Evolutionary conservation across 2,888 invertebrate species (phyloP).

Genomic region (Heliconius sara): DNA sequence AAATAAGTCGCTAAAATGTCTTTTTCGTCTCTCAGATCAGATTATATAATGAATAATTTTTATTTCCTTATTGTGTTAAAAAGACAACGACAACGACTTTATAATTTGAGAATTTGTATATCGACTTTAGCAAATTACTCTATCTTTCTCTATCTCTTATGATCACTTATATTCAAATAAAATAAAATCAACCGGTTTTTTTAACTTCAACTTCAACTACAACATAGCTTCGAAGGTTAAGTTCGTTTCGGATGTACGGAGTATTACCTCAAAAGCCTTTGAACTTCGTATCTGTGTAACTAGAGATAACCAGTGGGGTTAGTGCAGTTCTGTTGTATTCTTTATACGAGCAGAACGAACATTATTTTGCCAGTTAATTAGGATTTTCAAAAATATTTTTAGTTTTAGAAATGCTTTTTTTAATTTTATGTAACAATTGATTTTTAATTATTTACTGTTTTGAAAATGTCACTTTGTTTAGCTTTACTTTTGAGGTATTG

Average conservation of each 20-base stretch:
- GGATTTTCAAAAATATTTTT: background rate
- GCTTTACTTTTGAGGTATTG: too few relatives aligned
- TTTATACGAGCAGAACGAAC: conserved; percentile 3
- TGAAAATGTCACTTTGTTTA: too few relatives aligned
- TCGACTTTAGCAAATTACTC: too few relatives aligned
- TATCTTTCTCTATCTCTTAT: too few relatives aligned
- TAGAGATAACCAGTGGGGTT: conserved; percentile 30
- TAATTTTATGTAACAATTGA: too few relatives aligned
- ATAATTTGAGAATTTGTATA: too few relatives aligned
- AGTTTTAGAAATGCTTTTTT: background rate
- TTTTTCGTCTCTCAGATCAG: too few relatives aligned
- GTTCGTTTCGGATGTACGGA: conserved; percentile 35
- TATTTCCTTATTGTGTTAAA: too few relatives aligned
- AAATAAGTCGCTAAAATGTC: too few relatives aligned
- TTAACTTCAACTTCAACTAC: conserved; percentile 8
- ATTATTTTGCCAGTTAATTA: conserved; percentile 3
- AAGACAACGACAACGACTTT: too few relatives aligned
- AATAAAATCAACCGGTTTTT: background rate
- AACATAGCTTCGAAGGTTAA: conserved; percentile 31
- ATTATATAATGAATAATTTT: too few relatives aligned
- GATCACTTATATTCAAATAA: background rate
- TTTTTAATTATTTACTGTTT: too few relatives aligned
- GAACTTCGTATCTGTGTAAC: conserved; percentile 39
- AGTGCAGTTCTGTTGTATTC: conserved; percentile 11
- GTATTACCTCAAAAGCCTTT: conserved; percentile 38